Conservation (phyloP, 2,888 invertebrate genomes). For the Listrodromus nycthemerus region DNA sequence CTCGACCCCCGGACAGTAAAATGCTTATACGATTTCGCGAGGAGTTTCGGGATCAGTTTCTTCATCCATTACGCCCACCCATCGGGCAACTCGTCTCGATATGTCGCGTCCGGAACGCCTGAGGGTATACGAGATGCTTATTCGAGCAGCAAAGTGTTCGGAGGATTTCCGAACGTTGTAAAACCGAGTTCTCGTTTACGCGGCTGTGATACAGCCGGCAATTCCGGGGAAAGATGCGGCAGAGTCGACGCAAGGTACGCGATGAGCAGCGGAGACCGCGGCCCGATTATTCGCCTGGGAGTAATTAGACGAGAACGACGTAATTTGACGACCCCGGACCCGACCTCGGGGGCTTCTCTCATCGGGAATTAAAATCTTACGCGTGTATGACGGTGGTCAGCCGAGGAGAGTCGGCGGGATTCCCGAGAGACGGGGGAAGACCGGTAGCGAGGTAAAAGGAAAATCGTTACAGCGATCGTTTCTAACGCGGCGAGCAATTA, state of each 20-base stretch:
- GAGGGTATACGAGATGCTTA: not conserved
- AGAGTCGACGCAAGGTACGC: not conserved
- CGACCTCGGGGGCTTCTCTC: conserved; percentile 49
- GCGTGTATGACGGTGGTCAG: conserved; percentile 61
- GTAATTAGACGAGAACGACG: conserved; percentile 69
- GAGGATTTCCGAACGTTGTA: conserved; percentile 15
- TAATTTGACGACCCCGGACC: conserved; percentile 46
- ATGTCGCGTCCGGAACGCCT: not conserved
- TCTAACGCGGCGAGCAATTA: conserved; percentile 29
- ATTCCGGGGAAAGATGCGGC: conserved; percentile 13
- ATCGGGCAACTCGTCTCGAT: conserved; percentile 5
- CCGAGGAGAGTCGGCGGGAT: not conserved
- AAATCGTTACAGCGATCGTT: conserved; percentile 51
- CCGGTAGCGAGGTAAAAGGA: conserved; percentile 23
- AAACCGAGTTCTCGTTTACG: conserved; percentile 24
- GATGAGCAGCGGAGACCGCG: conserved; percentile 46
- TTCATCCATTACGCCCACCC: conserved; percentile 1
- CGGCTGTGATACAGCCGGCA: not conserved
- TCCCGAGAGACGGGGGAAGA: conserved; percentile 48
- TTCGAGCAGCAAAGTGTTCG: not conserved
- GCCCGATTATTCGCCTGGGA: conserved; percentile 71
- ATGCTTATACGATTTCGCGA: conserved; percentile 21
- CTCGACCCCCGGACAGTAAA: conserved; percentile 23
- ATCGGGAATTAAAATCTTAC: conserved; percentile 77
- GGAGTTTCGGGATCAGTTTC: conserved; percentile 14